These are phyloP conservation scores for Sparidentex hasta DNA, from an alignment of 2,797 vertebrate genomes.

Conservation along the genomic window DNA sequence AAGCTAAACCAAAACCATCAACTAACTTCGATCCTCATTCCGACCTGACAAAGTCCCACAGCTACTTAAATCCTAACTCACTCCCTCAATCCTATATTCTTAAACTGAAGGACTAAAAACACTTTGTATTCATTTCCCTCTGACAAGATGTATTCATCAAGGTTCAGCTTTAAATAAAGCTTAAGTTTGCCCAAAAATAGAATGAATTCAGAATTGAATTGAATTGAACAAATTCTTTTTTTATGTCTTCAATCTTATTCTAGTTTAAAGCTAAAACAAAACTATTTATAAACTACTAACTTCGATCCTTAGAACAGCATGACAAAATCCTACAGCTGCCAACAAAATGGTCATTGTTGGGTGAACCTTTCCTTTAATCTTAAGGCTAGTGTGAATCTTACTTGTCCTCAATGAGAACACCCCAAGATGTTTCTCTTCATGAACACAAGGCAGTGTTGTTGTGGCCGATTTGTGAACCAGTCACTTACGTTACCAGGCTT, in stretches of 20 bases:
- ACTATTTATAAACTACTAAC: no score
- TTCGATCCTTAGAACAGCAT: no score
- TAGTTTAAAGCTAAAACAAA: no score
- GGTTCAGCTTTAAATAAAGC: background rate
- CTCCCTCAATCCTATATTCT: background rate
- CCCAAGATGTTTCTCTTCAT: background rate
- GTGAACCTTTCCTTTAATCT: background rate
- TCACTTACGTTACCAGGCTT: constrained; percentile 23
- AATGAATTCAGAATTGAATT: no score
- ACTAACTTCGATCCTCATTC: background rate
- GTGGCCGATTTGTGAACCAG: background rate
- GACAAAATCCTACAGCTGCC: no score
- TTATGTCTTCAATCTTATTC: no score
- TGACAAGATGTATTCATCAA: background rate
- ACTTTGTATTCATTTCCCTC: background rate
- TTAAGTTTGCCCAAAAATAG: no score
- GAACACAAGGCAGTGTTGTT: background rate
- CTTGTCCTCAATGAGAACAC: background rate
- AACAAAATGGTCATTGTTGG: no score
- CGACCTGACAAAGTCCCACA: background rate
- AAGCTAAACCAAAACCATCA: background rate
- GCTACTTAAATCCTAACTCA: background rate
- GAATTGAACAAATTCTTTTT: no score
- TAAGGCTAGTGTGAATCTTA: background rate
- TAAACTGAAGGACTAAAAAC: background rate